Percentiles rank a stretch among this genome's conserved stretches.
Evolutionary conservation across 2,797 vertebrate genomes (phyloP).

Genomic region (Holocentrus rufus): DNA sequence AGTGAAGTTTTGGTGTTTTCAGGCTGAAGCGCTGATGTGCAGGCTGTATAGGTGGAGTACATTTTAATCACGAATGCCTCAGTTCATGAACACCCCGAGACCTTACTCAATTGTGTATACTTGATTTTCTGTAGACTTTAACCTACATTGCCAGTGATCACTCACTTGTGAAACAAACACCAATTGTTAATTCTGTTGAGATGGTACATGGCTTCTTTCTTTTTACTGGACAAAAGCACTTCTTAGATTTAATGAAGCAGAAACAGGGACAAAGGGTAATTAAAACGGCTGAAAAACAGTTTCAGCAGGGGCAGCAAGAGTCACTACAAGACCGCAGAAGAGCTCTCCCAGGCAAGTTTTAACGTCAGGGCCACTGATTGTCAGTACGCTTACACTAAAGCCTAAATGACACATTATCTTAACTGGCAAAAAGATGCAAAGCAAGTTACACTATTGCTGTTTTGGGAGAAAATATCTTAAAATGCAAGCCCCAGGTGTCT

Average conservation of each 20-base stretch:
- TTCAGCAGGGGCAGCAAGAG: background rate
- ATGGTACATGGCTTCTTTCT: conserved; percentile 20
- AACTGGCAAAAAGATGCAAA: conserved; percentile 6
- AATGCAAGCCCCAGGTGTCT: background rate
- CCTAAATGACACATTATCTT: background rate
- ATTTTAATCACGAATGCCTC: conserved; percentile 7
- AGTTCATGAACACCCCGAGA: conserved; percentile 52
- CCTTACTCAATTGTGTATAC: conserved; percentile 25
- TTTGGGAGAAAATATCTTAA: background rate
- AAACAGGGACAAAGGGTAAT: conserved; percentile 34
- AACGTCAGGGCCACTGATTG: background rate
- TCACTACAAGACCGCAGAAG: conserved; percentile 2
- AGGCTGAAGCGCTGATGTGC: conserved; percentile 12
- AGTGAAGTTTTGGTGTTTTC: conserved; percentile 2
- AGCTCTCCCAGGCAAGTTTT: background rate
- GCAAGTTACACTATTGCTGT: conserved; percentile 23
- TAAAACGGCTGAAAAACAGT: no score
- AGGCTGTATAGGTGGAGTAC: background rate
- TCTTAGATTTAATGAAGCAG: conserved; percentile 40
- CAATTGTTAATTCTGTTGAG: conserved; percentile 46
- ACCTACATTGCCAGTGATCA: background rate
- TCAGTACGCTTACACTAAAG: background rate
- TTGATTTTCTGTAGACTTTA: conserved; percentile 17
- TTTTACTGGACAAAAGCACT: conserved; percentile 44
- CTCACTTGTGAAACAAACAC: conserved; percentile 37